phyloP scores from a whole-genome alignment of 2,113 vertebrate species.

The Sinocyclocheilus maitianheensis region DNA sequence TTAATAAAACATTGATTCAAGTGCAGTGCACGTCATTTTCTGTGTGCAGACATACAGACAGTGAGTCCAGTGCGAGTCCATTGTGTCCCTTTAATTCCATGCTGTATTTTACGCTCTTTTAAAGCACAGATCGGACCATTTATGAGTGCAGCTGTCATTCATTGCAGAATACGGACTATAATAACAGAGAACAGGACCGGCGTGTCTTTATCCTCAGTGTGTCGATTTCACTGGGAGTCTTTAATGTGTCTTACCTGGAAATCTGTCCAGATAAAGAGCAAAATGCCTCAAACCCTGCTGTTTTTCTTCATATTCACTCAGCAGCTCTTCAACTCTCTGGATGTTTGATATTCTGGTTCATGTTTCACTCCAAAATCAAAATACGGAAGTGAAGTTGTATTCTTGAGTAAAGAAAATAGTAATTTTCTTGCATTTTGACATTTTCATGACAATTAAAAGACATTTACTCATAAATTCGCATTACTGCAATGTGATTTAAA shows the following conservation, averaged over 20 bases:
- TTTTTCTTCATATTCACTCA: not conserved
- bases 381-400: no score
- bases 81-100: slow-evolving; percentile 13
- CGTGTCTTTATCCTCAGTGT: not conserved
- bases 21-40: not conserved
- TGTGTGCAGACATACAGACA: no score
- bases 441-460: no score
- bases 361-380: not conserved
- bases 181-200: not conserved
- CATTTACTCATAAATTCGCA: no score
- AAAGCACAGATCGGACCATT: not conserved
- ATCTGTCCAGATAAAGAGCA: not conserved
- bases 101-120: not conserved
- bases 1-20: no score
- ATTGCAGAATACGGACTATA: not conserved
- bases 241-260: not conserved
- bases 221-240: not conserved
- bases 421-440: no score
- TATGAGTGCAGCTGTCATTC: not conserved
- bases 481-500: no score
- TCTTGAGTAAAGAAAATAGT: no score
- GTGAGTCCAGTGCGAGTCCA: not conserved
- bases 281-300: not conserved
- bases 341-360: no score
- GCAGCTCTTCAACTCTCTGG: no score